phyloP scores from a whole-genome alignment of 2,113 vertebrate species.

The Ageneiosus marmoratus region DNA sequence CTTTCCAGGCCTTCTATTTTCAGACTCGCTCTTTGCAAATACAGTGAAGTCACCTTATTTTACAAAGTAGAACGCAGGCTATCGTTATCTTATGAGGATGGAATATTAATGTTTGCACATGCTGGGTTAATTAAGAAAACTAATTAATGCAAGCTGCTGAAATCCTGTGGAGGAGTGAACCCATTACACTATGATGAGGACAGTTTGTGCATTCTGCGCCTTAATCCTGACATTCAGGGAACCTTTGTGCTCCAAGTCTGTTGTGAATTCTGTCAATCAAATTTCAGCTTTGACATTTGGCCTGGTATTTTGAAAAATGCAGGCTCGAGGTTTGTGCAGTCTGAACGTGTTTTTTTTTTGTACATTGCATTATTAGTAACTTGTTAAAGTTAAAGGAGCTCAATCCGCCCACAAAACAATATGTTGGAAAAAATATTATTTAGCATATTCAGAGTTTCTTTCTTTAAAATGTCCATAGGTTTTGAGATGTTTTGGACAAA shows the following conservation, averaged over 20 bases:
- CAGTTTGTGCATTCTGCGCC: constrained; percentile 43
- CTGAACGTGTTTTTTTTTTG: neutral
- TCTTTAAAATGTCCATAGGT: neutral
- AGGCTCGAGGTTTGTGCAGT: constrained; percentile 8
- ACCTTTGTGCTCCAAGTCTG: constrained; percentile 59
- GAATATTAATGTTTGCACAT: constrained; percentile 50
- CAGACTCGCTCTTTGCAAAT: neutral
- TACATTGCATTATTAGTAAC: neutral
- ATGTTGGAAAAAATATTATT: neutral
- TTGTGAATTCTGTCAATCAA: constrained; percentile 63
- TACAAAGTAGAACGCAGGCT: neutral
- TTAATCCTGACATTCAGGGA: constrained; percentile 54
- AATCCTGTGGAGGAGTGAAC: constrained; percentile 16
- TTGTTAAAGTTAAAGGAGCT: constrained; percentile 19
- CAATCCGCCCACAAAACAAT: neutral
- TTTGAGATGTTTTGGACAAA: neutral
- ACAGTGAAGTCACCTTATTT: constrained; percentile 22
- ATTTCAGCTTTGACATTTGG: constrained; percentile 56
- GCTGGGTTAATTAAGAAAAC: constrained; percentile 55
- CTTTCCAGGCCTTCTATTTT: constrained; percentile 4
- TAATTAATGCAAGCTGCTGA: constrained; percentile 45
- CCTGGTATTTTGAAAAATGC: constrained; percentile 51
- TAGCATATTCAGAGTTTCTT: neutral
- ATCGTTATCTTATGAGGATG: constrained; percentile 31
- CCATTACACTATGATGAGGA: constrained; percentile 22